Evolutionary conservation across 2,888 invertebrate species (phyloP).

Genomic region (Dichetophora obliterata): DNA sequence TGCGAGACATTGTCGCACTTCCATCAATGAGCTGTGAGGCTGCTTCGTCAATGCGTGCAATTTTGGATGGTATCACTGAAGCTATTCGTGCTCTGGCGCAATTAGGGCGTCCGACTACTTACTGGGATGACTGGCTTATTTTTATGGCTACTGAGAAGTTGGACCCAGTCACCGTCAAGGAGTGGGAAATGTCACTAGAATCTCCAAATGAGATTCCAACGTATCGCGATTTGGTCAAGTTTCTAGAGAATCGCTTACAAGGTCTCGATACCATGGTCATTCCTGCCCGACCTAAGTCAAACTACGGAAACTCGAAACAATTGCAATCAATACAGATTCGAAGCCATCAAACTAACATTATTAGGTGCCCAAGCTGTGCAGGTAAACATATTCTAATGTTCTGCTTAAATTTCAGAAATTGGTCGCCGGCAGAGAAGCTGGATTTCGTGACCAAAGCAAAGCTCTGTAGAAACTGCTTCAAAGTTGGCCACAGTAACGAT

Average conservation of each 20-base stretch:
- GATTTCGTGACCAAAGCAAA: constrained; percentile 27
- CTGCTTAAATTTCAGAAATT: constrained; percentile 36
- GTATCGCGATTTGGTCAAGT: constrained; percentile 4
- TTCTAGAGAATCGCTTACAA: constrained; percentile 34
- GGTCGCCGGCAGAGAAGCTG: no score
- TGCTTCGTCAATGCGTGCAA: not conserved
- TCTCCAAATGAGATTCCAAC: constrained; percentile 32
- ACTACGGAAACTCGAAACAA: no score
- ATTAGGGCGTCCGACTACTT: constrained; percentile 28
- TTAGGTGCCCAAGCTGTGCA: constrained; percentile 30
- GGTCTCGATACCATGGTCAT: constrained; percentile 34
- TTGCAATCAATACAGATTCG: not conserved
- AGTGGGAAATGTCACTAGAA: constrained; percentile 37
- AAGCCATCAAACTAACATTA: constrained; percentile 31
- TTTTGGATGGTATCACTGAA: constrained; percentile 38
- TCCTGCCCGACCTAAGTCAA: not conserved
- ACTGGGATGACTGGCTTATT: no score
- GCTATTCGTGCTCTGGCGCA: constrained; percentile 32
- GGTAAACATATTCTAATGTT: constrained; percentile 38
- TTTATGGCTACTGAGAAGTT: no score
- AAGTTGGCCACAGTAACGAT: constrained; percentile 2
- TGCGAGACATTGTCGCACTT: constrained; percentile 32
- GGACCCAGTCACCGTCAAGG: no score
- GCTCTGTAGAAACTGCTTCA: constrained; percentile 39
- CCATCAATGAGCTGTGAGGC: constrained; percentile 19